Conservation (phyloP, 2,888 invertebrate species). For the Drosophila heteroneura region DNA sequence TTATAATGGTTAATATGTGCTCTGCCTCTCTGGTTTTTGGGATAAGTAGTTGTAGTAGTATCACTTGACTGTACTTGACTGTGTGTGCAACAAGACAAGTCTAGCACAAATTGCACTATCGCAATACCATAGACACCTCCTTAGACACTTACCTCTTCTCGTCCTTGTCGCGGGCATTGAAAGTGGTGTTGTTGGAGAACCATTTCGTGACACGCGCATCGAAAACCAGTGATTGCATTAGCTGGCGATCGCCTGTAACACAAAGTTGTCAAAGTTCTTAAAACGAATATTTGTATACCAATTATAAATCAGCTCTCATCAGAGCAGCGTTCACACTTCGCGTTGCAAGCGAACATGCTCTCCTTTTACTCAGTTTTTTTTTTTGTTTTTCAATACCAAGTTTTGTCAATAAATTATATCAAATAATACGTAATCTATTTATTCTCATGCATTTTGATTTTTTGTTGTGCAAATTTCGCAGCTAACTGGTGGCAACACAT, state of each 20-base stretch:
- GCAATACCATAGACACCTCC: neutral
- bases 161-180: constrained; percentile 88
- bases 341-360: constrained; percentile 8
- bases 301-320: neutral
- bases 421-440: constrained; percentile 3
- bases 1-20: constrained; percentile 70
- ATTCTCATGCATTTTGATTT: constrained; percentile 41
- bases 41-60: neutral
- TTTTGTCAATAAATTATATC: constrained; percentile 9
- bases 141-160: constrained; percentile 88
- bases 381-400: neutral
- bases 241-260: constrained; percentile 91
- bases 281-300: neutral
- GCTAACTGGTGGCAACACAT: constrained; percentile 65
- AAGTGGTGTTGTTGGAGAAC: constrained; percentile 92
- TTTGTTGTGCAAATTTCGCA: constrained; percentile 72
- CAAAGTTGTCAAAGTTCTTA: constrained; percentile 16
- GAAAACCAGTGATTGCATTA: constrained; percentile 93
- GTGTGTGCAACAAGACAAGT: constrained; percentile 58
- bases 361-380: neutral
- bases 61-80: constrained; percentile 68
- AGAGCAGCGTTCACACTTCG: constrained; percentile 1
- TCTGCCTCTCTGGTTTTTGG: constrained; percentile 31
- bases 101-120: constrained; percentile 18
- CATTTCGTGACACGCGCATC: constrained; percentile 95